phyloP scores from a whole-genome alignment of 2,888 invertebrate species.

The Alentia gelatinosa region DNA sequence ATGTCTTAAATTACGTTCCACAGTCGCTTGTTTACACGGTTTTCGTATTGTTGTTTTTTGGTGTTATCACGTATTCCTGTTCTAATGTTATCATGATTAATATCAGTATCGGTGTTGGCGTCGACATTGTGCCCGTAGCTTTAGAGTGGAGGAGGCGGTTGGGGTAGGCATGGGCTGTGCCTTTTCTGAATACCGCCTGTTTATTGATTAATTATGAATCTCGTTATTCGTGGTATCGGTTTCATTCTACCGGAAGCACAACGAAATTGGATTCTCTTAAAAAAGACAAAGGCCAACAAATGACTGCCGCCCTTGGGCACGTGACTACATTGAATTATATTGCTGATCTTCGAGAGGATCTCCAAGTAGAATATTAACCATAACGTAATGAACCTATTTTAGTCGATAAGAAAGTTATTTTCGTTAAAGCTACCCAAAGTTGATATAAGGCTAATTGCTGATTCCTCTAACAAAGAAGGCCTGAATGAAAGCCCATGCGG shows the following conservation, averaged over 20 bases:
- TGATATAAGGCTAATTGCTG: neutral
- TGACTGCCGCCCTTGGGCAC: no score
- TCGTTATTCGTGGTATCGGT: neutral
- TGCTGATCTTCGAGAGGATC: no score
- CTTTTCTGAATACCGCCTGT: neutral
- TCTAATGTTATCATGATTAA: neutral
- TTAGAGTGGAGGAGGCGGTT: neutral
- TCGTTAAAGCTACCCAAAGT: neutral
- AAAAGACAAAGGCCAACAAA: neutral
- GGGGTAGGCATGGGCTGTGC: neutral
- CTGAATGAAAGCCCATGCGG: neutral
- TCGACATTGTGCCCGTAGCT: neutral
- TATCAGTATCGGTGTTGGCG: neutral
- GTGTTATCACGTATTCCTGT: neutral
- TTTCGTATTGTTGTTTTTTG: neutral
- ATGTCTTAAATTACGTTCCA: neutral
- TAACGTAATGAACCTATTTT: neutral
- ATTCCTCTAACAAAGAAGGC: neutral
- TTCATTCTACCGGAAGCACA: neutral
- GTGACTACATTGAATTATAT: no score
- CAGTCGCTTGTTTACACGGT: neutral
- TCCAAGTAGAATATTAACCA: no score
- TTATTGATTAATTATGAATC: slow-evolving; percentile 2
- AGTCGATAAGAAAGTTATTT: neutral
- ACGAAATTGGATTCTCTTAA: neutral